Base-by-base conservation (phyloP, 2,888 invertebrate genomes). In the Ophraella communa region DNA sequence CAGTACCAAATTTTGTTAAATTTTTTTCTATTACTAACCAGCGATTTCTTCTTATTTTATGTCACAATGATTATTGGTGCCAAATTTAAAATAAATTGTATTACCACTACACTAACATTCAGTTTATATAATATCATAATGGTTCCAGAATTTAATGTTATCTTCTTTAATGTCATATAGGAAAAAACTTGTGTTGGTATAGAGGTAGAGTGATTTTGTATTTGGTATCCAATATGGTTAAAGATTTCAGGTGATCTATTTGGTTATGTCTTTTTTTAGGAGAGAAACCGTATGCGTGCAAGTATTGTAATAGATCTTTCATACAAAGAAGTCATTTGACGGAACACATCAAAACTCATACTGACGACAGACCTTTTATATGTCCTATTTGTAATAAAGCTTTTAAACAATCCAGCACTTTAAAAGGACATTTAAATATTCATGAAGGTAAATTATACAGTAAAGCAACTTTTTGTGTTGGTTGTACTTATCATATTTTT, bases 221-320 rank as follows among this genome's bases (percentile, higher is more conserved):
- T 30, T 10, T n/a, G n/a, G n/a, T n/a, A n/a, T n/a, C 30, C 8
- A 10, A 30, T 30, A 30, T 10, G 2, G 30, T 10, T 11, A 30
- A 30, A 30, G 2, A 8, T 30, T 30, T n/a, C n/a, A n/a, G 1
- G 30, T 30, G 11, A 10, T 30, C 2, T 35, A 27, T 39, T 21
- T 17, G 39, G 24, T 10, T 47, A 52, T 44, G 24, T 18, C 5
- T 18, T 10, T 47, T 67, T 66, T 52, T 62, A 79, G 81, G 80
- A 42, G 80, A 80, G 66, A 81, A 79, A 64, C 81, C 81, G 1
- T 81, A 73, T 63, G 53, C 73, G 1, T 81, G 81, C 54, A 69
- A 73, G 0, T 71, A 74, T 55, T 81, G 81, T 68, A 77, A 77
- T 0, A 74, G 77, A 62, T 67, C 74, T 3, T 81, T 81, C 64